Conservation (phyloP, 2,113 vertebrate species). For the Aviceda subcristata region DNA sequence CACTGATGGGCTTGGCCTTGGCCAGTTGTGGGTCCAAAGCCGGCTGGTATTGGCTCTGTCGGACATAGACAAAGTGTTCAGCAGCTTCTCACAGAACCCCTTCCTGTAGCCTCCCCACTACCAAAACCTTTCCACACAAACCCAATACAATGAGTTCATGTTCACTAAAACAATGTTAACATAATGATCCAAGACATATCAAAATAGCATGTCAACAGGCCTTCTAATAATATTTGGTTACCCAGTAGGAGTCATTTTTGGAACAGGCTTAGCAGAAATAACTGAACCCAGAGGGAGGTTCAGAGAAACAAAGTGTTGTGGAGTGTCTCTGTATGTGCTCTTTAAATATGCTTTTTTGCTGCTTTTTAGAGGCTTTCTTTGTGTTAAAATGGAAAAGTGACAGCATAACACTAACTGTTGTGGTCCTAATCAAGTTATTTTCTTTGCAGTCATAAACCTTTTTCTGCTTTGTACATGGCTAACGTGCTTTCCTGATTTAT, state of each 20-base stretch:
- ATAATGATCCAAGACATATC: background rate
- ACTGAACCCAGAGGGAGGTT: background rate
- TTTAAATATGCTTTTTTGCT: background rate
- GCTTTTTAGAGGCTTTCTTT: background rate
- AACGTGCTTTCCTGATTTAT: background rate
- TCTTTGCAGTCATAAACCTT: background rate
- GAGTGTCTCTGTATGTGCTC: background rate
- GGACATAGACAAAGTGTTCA: too few species aligned
- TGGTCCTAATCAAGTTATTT: background rate
- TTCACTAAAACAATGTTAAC: background rate
- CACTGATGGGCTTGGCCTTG: too few species aligned
- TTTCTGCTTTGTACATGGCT: background rate
- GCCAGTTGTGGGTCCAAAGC: too few species aligned
- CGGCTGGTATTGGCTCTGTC: too few species aligned
- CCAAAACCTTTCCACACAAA: too few species aligned
- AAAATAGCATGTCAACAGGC: background rate
- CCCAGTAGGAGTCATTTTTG: background rate
- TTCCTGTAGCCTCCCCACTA: too few species aligned
- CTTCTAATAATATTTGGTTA: background rate
- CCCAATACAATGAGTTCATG: background rate
- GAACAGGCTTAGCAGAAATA: background rate
- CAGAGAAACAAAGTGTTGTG: background rate
- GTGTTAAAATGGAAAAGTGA: background rate
- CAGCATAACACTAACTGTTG: background rate
- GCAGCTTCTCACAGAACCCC: too few species aligned